Evolutionary conservation across 2,797 vertebrate genomes (phyloP), one percentile per base, ranked within the genome.

Genomic region (Miichthys miiuy): DNA sequence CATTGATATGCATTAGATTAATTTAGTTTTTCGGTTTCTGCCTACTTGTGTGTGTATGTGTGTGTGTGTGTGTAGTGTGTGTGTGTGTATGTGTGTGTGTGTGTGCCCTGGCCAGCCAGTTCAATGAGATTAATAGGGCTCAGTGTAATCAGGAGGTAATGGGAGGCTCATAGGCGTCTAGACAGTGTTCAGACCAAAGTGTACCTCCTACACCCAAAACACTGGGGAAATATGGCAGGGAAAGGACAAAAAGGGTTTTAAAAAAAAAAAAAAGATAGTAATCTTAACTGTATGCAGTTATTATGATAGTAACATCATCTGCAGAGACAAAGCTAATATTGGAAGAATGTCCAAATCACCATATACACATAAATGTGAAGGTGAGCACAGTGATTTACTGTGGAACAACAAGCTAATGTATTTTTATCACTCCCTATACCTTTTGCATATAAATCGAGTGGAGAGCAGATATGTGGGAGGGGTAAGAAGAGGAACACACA

Each of bases 101-200:
- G 16, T 23, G 21, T 34, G 21, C 38, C 48, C 56, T 71, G 55
- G 46, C 41, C 34, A 58, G 52, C 67, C 55, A 60, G 81, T 23
- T 21, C 60, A 77, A 44, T 81, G 50, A 91, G 77, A 91, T 88
- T 89, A 91, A 91, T 87, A 86, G 62, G 68, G 55, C 82, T 87
- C 74, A 63, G 65, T 54, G 48, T 91, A 92, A 90, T 92, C 83
- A 89, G 84, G 65, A 87, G 74, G 70, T 89, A 87, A 87, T 87
- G 83, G 88, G 83, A 91, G 89, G 84, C 82, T 91, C 88, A 76
- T 61, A 71, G 66, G 76, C 38, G 91, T 91, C 91, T 93, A 93
- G 91, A 93, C 90, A 86, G 86, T 85, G 82, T 84, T 89, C 85
- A 75, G 75, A 85, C 84, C 76, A 78, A 87, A 89, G 83, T 61